Conservation (phyloP, 2,797 vertebrate species). For the Cetoscarus ocellatus region DNA sequence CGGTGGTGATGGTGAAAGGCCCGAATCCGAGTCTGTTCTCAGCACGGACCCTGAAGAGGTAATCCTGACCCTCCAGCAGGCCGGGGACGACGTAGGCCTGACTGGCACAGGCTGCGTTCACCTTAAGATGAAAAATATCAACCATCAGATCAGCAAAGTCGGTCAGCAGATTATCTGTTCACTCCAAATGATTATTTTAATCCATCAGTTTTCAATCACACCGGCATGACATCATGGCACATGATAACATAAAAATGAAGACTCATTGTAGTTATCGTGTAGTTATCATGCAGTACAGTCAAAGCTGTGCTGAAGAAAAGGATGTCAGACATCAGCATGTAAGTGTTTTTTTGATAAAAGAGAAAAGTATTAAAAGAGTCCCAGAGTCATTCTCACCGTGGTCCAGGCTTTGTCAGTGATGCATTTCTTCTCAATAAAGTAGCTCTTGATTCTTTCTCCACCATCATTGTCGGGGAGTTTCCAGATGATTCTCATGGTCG, state of each 20-base stretch:
- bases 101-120: slow-evolving; percentile 91
- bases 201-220: too few relatives aligned
- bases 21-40: slow-evolving; percentile 96
- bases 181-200: too few relatives aligned
- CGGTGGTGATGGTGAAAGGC: slow-evolving; percentile 90
- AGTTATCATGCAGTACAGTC: too few relatives aligned
- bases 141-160: neutral
- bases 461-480: slow-evolving; percentile 97
- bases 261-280: too few relatives aligned
- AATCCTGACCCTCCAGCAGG: slow-evolving; percentile 94
- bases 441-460: slow-evolving; percentile 98
- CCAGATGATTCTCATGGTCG: slow-evolving; percentile 95
- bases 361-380: too few relatives aligned
- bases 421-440: slow-evolving; percentile 95
- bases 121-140: slow-evolving; percentile 61
- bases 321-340: too few relatives aligned
- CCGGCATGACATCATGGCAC: too few relatives aligned
- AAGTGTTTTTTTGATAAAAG: too few relatives aligned
- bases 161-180: too few relatives aligned
- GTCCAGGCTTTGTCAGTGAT: slow-evolving; percentile 96
- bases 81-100: slow-evolving; percentile 93
- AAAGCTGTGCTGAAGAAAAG: too few relatives aligned
- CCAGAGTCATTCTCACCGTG: slow-evolving; percentile 63
- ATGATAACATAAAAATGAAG: too few relatives aligned
- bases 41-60: slow-evolving; percentile 95